Evolutionary conservation across 2,888 invertebrate species (phyloP), one percentile per base, ranked within the genome.

Genomic region (Cantharis flavilabris): DNA sequence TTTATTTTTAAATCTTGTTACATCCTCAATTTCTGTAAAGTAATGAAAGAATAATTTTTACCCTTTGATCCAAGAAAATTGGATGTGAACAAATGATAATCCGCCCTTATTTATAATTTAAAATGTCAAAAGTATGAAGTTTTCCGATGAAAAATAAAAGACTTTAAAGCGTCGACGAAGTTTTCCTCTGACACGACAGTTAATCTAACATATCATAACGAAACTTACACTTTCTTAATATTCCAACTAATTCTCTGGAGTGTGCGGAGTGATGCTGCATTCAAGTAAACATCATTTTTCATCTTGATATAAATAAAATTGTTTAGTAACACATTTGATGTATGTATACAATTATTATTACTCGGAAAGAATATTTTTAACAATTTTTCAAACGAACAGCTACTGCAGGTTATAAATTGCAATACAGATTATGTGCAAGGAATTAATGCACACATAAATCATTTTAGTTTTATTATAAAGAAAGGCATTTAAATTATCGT

Each of bases 171-270:
- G 49, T 49, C 49, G 49, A 49, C n/a, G n/a, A 49, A 49, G 49
- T 49, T 49, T 65, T 65, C 75, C 75, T 23, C 16, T 62, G 69
- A 67, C 67, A 69, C 28, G 30, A 30, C 71, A 75, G 71, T 75
- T 75, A 75, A 75, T 75, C 71, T 71, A 62, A 75, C 71, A 75
- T 71, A 71, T 75, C 75, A 67, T 75, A 75, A 75, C 71, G 67
- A 30, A 26, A 67, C 65, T 20, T 67, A 67, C 75, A 71, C 63
- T 33, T 71, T 63, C 71, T 62, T 75, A 75, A 75, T 75, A 75
- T 75, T 75, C 71, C 49, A 28, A 20, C 28, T 26, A 71, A 71
- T 65, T 62, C 75, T 75, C 71, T 20, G 14, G 71, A 71, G 75
- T 62, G 62, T 69, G 62, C 23, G 2, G n/a, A 49, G 49, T 49